Evolutionary conservation across 2,113 vertebrate genomes (phyloP).

Genomic region (Embiotoca jacksoni): DNA sequence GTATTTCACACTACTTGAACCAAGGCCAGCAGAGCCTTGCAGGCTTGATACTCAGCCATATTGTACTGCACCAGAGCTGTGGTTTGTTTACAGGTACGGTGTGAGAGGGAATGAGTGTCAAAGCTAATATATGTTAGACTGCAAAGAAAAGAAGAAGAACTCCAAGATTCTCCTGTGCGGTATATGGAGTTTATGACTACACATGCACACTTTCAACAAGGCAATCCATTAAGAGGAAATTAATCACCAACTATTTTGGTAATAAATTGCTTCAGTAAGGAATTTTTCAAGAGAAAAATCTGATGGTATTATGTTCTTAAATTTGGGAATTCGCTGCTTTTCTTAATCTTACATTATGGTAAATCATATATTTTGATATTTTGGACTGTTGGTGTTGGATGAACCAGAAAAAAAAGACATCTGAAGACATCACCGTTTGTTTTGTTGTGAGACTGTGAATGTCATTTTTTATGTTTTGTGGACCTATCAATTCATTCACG

Average conservation of each 20-base stretch:
- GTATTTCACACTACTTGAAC: constrained; percentile 45
- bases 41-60: constrained; percentile 56
- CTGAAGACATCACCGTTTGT: too few species aligned
- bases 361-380: neutral
- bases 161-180: constrained; percentile 16
- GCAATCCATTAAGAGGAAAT: neutral
- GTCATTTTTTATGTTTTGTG: neutral
- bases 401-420: neutral
- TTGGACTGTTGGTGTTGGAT: too few species aligned
- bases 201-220: constrained; percentile 33
- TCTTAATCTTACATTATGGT: too few species aligned
- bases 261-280: neutral
- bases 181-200: constrained; percentile 39
- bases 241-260: constrained; percentile 1
- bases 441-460: neutral
- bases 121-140: constrained; percentile 41
- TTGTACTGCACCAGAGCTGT: constrained; percentile 47
- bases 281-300: neutral
- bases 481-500: neutral
- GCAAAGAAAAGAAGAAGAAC: constrained; percentile 23
- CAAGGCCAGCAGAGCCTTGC: constrained; percentile 42
- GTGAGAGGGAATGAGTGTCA: constrained; percentile 40
- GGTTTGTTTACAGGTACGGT: constrained; percentile 49
- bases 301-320: neutral
- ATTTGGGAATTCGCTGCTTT: neutral